phyloP scores from a whole-genome alignment of 2,888 invertebrate genomes.

The Pollenia amentaria region DNA sequence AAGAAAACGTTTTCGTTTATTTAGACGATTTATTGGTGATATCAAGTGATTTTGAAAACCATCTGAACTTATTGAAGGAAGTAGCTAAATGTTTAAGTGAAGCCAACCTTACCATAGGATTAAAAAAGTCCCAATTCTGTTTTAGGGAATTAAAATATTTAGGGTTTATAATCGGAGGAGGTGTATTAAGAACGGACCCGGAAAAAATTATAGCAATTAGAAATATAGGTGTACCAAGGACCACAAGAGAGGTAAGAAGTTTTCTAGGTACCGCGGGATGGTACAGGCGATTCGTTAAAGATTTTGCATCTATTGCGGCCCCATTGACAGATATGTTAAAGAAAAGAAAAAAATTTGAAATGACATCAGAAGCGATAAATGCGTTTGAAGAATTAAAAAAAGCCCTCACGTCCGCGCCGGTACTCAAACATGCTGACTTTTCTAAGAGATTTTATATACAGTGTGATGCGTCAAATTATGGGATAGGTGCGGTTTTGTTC shows the following conservation, averaged over 20 bases:
- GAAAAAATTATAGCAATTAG: too few relatives aligned
- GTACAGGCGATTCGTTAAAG: neutral
- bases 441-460: neutral
- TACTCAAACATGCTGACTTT: neutral
- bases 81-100: neutral
- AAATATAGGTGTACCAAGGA: too few relatives aligned
- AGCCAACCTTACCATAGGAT: slow-evolving; percentile 20
- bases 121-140: slow-evolving; percentile 22
- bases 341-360: too few relatives aligned
- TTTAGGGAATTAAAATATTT: neutral
- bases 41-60: neutral
- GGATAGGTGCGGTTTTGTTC: slow-evolving; percentile 28
- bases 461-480: slow-evolving; percentile 1
- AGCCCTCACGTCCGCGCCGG: slow-evolving; percentile 2
- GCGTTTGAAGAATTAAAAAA: slow-evolving; percentile 2
- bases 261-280: neutral
- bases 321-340: neutral
- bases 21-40: slow-evolving; percentile 23
- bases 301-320: neutral
- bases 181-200: too few relatives aligned
- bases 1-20: slow-evolving; percentile 48
- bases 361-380: neutral
- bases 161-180: too few relatives aligned
- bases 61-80: neutral
- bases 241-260: neutral